Conservation (phyloP, 2,113 vertebrate species). For the Raja brachyura region DNA sequence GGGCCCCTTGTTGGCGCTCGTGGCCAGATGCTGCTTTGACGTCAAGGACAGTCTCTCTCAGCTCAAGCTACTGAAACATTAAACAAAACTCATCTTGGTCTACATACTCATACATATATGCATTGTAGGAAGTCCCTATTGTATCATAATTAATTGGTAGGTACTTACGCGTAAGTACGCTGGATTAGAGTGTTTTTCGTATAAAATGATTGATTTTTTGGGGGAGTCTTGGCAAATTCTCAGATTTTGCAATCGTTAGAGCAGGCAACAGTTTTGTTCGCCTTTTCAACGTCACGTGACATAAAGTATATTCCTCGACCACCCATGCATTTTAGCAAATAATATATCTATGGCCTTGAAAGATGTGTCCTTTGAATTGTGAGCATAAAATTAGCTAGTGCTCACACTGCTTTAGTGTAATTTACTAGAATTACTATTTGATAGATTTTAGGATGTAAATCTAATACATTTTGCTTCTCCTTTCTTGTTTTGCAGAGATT, state of each 20-base stretch:
- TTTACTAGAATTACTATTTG: not conserved
- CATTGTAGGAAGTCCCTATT: not conserved
- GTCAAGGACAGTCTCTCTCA: not conserved
- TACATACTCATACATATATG: not conserved
- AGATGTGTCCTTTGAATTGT: constrained; percentile 20
- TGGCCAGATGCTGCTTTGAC: not conserved
- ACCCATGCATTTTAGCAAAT: not conserved
- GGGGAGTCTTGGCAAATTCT: not conserved
- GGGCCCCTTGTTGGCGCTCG: not conserved
- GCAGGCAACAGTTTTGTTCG: not conserved
- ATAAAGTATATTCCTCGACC: not conserved
- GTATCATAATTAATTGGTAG: not conserved
- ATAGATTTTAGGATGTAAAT: not conserved
- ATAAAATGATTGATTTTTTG: not conserved
- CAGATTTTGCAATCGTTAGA: not conserved
- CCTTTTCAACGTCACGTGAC: no score
- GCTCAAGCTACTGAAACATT: not conserved
- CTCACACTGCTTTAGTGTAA: not conserved
- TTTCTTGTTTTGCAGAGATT: constrained; percentile 64
- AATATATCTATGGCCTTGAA: not conserved
- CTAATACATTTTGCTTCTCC: not conserved
- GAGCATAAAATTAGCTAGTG: not conserved
- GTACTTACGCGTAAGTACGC: not conserved
- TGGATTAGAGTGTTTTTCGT: not conserved
- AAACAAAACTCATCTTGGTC: not conserved